Evolutionary conservation across 2,797 vertebrate species (phyloP).

Genomic region (Enteromius treurensis): DNA sequence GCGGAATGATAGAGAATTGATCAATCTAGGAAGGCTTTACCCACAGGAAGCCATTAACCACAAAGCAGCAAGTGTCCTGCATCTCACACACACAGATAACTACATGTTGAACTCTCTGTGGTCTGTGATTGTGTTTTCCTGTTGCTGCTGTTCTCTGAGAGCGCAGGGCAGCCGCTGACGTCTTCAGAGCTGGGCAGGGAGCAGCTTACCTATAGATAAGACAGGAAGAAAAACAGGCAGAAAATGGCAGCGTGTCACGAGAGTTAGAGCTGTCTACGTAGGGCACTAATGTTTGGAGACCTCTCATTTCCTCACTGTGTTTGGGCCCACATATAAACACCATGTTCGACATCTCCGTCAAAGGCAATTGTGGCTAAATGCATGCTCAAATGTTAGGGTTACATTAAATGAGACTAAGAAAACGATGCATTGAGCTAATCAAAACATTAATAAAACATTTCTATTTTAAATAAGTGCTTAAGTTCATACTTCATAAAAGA

Average conservation of each 20-base stretch:
- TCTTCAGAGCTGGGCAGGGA: conserved; percentile 35
- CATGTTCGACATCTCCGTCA: not conserved
- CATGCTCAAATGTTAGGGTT: not conserved
- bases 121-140: conserved; percentile 49
- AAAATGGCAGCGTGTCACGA: conserved; percentile 48
- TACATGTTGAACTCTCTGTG: not conserved
- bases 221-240: conserved; percentile 40
- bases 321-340: conserved; percentile 12
- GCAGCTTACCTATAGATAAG: conserved; percentile 48
- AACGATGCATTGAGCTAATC: not conserved
- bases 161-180: conserved; percentile 36
- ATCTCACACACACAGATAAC: conserved; percentile 8
- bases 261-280: conserved; percentile 26
- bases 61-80: conserved; percentile 3
- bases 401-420: not conserved
- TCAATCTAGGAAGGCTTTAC: not conserved
- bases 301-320: conserved; percentile 35
- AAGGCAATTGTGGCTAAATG: not conserved
- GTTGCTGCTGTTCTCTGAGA: conserved; percentile 21
- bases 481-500: too few relatives aligned
- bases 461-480: not conserved
- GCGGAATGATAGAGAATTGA: conserved; percentile 10
- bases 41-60: conserved; percentile 23
- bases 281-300: conserved; percentile 3
- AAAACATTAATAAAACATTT: not conserved